Percentiles rank a stretch among this genome's conserved stretches.
These are phyloP conservation scores for Diplogasteroides magnus DNA, from an alignment of 1,140 invertebrate genomes.

Conservation along the genomic window DNA sequence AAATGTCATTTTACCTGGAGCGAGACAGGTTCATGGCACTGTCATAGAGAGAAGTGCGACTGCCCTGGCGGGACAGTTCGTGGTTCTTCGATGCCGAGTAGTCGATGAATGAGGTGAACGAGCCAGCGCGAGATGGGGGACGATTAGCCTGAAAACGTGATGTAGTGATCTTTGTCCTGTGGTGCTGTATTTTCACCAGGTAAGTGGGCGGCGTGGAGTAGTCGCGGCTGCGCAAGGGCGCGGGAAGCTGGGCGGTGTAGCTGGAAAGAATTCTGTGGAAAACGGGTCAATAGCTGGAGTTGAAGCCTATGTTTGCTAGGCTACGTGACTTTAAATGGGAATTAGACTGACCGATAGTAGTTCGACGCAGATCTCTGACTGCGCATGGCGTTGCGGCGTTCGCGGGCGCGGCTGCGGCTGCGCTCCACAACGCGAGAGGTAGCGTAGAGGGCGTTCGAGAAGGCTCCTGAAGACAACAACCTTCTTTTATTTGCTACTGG, in stretches of 20 bases:
- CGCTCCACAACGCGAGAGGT: constrained; percentile 49
- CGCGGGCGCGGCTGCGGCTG: constrained; percentile 53
- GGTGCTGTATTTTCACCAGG: not conserved
- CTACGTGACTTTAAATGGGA: not conserved
- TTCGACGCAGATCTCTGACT: constrained; percentile 46
- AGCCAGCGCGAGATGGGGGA: constrained; percentile 41
- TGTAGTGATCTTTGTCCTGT: not conserved
- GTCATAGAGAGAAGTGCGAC: constrained; percentile 50
- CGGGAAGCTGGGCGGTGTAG: constrained; percentile 43
- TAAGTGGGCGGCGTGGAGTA: constrained; percentile 48
- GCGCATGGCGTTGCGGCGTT: constrained; percentile 49
- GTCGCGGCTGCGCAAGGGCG: constrained; percentile 49
- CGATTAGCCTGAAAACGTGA: constrained; percentile 34
- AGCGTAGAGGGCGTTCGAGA: constrained; percentile 47
- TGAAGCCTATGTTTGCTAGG: not conserved
- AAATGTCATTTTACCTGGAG: constrained; percentile 32
- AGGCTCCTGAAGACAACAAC: constrained; percentile 36
- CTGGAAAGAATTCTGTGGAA: constrained; percentile 28
- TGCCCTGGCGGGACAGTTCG: constrained; percentile 43
- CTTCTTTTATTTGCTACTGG: constrained; percentile 3
- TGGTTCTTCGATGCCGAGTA: constrained; percentile 50
- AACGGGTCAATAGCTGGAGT: not conserved
- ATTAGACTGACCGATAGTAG: constrained; percentile 39
- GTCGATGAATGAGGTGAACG: constrained; percentile 53
- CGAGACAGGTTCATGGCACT: constrained; percentile 43